Evolutionary conservation across 2,113 vertebrate species (phyloP), one percentile per base, ranked within the genome.

Genomic region (Melanerpes aurifrons): DNA sequence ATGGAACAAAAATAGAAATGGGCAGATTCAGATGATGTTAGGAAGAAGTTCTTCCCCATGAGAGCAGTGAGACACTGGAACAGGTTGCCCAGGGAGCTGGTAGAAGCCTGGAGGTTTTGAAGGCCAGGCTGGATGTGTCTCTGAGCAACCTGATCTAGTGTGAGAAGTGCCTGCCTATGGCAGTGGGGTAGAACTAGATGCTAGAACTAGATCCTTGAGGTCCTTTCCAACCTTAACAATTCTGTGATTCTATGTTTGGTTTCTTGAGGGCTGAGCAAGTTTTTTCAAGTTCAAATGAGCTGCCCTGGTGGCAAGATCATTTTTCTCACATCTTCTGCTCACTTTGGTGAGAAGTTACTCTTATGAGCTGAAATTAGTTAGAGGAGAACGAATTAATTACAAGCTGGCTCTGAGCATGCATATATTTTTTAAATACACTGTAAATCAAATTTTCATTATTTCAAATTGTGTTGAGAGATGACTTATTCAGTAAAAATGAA

Each of bases 261-360:
- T 73, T n/a, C n/a, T 48, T 26, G 29, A 83, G 24, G 53, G 29
- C 26, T 77, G 22, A 58, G 29, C 11, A 90, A n/a, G 9, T 37
- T 68, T 84, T 19, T n/a, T 24, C 0, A 2, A 16, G 35, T 22
- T 72, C 47, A 75, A 79, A 63, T 35, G 22, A 80, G 22, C 70
- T 70, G 18, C 17, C 21, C 10, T 53, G 8, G 8, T 76, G 14
- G 24, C 0, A 1, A 66, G 28, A n/a, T 48, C 1, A 17, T 31
- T 83, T 15, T 70, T 86, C 43, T 74, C 24, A 28, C 22, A n/a
- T 70, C 45, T 62, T 74, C 48, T 19, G 13, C 54, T 76, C 15
- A 5, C 0, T 1, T 5, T 75, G 24, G 12, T 8, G 7, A 86
- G 53, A 67, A 68, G 37, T 57, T 70, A 28, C n/a, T 47, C 15